Evolutionary conservation across 2,888 invertebrate species (phyloP), one percentile per base, ranked within the genome.

Genomic region (Hirudinaria manillensis): DNA sequence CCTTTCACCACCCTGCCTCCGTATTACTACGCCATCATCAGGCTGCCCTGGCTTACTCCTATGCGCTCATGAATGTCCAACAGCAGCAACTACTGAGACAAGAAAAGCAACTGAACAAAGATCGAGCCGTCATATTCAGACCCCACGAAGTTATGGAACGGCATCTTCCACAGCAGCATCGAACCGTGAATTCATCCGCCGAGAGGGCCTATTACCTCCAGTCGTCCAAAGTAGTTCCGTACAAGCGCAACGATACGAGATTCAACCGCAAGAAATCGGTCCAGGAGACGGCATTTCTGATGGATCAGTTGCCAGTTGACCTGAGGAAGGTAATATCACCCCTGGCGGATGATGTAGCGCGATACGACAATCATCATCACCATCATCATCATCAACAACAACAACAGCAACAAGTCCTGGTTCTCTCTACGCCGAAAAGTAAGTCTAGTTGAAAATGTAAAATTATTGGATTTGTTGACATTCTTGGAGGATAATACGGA

Each of bases 311-410:
- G 10, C 61, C 61, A 10, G 61, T 61, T 2, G 61, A 61, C 19
- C n/a, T 61, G 61, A 61, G 61, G 61, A 61, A 61, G 45, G 45
- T 45, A 3, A 61, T 29, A 6, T 61, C 61, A 10, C 24, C 61
- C 24, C 1, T 61, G 7, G 24, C 1, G 24, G 61, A 24, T 10
- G 61, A 29, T 61, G 24, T n/a, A 29, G 4, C 61, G 13, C 61
- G 29, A 1, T 27, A 61, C 68, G 10, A 68, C 36, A 32, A 68
- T 13, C 2, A 68, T 32, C 53, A 53, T 21, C 55, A 53, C 6
- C 56, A 72, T 16, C 55, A 55, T 21, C 72, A 72, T 7, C 72
- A 70, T n/a, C 71, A 70, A 16, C 71, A 45, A 45, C 71, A 70
- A 70, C 51, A 51, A 51, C 51, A 24, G 51, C 32, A 68, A 68